Percentiles rank a stretch among this genome's conserved stretches.
These are phyloP conservation scores for Zeugodacus cucurbitae DNA, from an alignment of 1,140 invertebrate genomes.

Conservation along the genomic window DNA sequence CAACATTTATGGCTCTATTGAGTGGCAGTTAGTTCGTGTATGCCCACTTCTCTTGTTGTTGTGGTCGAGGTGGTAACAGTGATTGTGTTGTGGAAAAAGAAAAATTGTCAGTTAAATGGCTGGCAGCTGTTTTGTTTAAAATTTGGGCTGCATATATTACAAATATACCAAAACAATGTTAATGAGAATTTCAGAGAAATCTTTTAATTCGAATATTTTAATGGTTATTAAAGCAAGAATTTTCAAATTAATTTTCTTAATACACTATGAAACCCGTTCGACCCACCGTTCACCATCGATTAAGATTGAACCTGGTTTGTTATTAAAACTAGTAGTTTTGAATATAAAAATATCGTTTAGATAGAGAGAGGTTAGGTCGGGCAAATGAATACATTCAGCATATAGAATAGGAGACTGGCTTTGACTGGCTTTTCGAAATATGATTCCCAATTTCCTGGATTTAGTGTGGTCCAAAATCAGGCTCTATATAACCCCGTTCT, in stretches of 20 bases:
- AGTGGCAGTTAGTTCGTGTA: not conserved
- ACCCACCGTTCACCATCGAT: not conserved
- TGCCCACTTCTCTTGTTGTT: not conserved
- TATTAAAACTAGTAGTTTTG: not conserved
- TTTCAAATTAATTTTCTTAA: not conserved
- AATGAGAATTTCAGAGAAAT: not conserved
- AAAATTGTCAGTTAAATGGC: not conserved
- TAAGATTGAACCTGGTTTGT: not conserved
- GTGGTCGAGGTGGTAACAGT: not conserved
- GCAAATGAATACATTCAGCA: not conserved
- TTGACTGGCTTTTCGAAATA: too few relatives aligned
- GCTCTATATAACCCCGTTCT: too few relatives aligned
- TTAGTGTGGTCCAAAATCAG: too few relatives aligned
- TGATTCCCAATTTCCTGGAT: too few relatives aligned
- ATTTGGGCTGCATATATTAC: not conserved
- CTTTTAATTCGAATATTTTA: not conserved
- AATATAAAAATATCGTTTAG: too few relatives aligned
- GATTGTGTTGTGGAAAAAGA: not conserved
- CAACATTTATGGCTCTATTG: conserved; percentile 6
- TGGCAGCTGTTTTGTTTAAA: not conserved
- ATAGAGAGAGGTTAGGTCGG: not conserved
- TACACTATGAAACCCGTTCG: not conserved
- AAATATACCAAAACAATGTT: too few relatives aligned
- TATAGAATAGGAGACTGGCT: too few relatives aligned
- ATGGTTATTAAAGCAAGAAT: not conserved